Base-by-base conservation (phyloP, 2,113 vertebrate genomes). In the Onychorhynchus coronatus region DNA sequence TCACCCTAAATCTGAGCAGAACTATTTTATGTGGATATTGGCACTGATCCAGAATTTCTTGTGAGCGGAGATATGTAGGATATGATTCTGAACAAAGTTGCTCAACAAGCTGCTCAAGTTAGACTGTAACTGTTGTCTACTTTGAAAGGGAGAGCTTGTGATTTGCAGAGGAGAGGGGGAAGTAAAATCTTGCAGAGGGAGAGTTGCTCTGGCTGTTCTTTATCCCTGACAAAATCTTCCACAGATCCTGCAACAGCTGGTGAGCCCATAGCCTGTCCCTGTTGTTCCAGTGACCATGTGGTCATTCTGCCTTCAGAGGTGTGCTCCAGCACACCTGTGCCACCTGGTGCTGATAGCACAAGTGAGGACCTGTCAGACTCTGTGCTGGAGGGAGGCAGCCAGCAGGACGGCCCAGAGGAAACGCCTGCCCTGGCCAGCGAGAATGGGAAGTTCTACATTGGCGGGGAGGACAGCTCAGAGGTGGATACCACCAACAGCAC, bases 271-370 rank as follows among this genome's bases (percentile, higher is more conserved):
- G 55, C 96, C 91, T 99, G 99, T 97, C 99, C 99, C 35, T 97
- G 96, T 85, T 99, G 99, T 96, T 98, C 98, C 7, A 99, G 99
- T 76, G 98, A 99, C 91, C 99, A 99, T 7, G 98, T 99, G 87
- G 98, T 99, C 68, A 98, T 99, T 93, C 96, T 99, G 78, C 97
- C 98, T 21, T 91, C 74, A 49, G 85, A 91, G 95, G 96, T 37
- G 50, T 97, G 87, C 93, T 97, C 96, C 93, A 98, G 98, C 37
- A 98, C 97, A 1, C 98, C 98, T 19, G 37, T 97, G 63, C 66
- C 20, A 1, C 71, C 78, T 25, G 65, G 63, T 39, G 83, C 80
- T 0, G 71, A 94, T 3, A 90, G 76, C 90, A 94, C 47, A 0
- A 96, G 93, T 15, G 95, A 97, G 20, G 95, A 96, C 70, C 76